These are phyloP conservation scores for Amiota minor DNA, from an alignment of 2,888 invertebrate genomes.

Conservation along the genomic window DNA sequence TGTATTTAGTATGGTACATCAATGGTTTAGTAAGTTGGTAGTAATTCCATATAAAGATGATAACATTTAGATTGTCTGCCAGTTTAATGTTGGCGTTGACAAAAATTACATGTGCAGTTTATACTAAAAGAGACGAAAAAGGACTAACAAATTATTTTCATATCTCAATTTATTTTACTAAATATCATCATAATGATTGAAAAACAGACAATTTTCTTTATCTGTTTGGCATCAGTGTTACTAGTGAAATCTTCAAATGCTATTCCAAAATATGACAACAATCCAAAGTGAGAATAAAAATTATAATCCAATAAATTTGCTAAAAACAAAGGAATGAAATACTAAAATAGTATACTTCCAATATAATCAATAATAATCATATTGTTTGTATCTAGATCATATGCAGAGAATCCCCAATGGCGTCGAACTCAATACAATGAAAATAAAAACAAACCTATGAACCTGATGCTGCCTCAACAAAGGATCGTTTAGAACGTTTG, in stretches of 20 bases:
- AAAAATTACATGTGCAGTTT: not conserved
- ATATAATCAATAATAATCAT: not conserved
- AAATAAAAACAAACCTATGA: conserved; percentile 63
- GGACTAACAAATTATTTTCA: not conserved
- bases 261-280: conserved; percentile 58
- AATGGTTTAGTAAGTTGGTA: too few relatives aligned
- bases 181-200: conserved; percentile 46
- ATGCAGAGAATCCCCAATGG: conserved; percentile 65
- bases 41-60: conserved; percentile 29
- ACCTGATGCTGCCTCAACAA: conserved; percentile 63
- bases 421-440: conserved; percentile 66
- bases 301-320: not conserved
- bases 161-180: not conserved
- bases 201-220: conserved; percentile 37
- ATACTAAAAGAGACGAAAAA: not conserved
- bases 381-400: conserved; percentile 46
- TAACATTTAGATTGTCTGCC: conserved; percentile 47
- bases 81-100: conserved; percentile 46
- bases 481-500: conserved; percentile 70
- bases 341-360: not conserved
- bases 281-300: conserved; percentile 52
- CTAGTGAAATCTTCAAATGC: conserved; percentile 45
- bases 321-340: not conserved
- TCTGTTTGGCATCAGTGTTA: conserved; percentile 34
- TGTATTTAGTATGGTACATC: not conserved